Conservation (phyloP, 2,888 invertebrate species). For the Pocota personata region DNA sequence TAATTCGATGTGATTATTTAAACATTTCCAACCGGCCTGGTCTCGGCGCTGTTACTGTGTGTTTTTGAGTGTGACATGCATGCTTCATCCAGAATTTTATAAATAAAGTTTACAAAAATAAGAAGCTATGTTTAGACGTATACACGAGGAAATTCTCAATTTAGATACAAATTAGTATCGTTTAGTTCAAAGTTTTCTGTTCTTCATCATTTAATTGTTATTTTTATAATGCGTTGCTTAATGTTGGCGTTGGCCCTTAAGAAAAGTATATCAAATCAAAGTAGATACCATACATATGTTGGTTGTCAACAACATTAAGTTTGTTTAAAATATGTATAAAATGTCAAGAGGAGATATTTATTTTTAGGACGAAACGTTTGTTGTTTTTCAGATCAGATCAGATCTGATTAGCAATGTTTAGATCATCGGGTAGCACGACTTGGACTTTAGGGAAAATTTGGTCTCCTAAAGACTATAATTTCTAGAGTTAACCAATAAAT, state of each 20-base stretch:
- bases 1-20: conserved; percentile 57
- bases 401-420: neutral
- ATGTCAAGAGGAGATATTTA: neutral
- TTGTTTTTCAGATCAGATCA: neutral
- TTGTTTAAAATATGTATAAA: conserved; percentile 33
- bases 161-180: conserved; percentile 67
- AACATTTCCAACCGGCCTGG: conserved; percentile 16
- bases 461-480: too few species aligned
- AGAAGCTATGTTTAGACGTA: conserved; percentile 42
- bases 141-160: conserved; percentile 46
- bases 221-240: conserved; percentile 27
- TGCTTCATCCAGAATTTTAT: conserved; percentile 24
- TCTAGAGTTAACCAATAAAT: too few species aligned
- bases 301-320: conserved; percentile 58
- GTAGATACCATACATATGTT: conserved; percentile 44
- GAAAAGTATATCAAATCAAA: conserved; percentile 7
- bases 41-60: neutral
- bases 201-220: conserved; percentile 55
- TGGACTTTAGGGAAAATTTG: too few species aligned
- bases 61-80: conserved; percentile 30
- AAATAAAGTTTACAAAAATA: conserved; percentile 63
- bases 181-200: conserved; percentile 59
- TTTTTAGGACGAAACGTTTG: neutral
- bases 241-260: conserved; percentile 5
- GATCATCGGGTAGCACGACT: neutral